Evolutionary conservation across 2,797 vertebrate genomes (phyloP).

Genomic region (Sebastes hubbsi): DNA sequence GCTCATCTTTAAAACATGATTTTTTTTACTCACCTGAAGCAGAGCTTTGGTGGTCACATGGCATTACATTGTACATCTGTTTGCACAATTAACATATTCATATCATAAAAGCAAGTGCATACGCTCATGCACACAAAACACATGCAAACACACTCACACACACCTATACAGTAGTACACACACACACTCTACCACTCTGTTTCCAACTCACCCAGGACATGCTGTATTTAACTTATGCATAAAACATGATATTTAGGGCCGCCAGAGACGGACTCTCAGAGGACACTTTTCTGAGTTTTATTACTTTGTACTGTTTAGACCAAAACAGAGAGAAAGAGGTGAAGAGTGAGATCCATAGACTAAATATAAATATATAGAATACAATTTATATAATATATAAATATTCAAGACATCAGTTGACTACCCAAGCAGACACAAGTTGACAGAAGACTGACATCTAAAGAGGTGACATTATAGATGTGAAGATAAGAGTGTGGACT

Average conservation of each 20-base stretch:
- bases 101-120: slow-evolving; percentile 6
- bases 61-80: slow-evolving; percentile 9
- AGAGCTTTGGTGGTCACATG: slow-evolving; percentile 33
- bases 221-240: slow-evolving; percentile 43
- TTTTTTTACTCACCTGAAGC: slow-evolving; percentile 29
- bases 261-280: slow-evolving; percentile 25
- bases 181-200: not conserved
- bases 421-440: not conserved
- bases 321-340: not conserved
- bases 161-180: not conserved
- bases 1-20: slow-evolving; percentile 61
- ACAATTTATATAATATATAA: no score
- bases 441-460: not conserved
- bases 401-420: not conserved
- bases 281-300: slow-evolving; percentile 24
- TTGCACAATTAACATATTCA: slow-evolving; percentile 46
- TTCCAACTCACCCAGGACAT: slow-evolving; percentile 22
- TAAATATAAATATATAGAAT: not conserved
- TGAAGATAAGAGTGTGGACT: not conserved
- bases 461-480: not conserved
- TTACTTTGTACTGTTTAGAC: slow-evolving; percentile 14
- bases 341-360: not conserved
- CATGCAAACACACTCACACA: not conserved
- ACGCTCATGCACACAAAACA: not conserved
- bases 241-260: slow-evolving; percentile 47